Base-by-base conservation (phyloP, 1,140 invertebrate genomes). In the Catajapyx aquilonaris region DNA sequence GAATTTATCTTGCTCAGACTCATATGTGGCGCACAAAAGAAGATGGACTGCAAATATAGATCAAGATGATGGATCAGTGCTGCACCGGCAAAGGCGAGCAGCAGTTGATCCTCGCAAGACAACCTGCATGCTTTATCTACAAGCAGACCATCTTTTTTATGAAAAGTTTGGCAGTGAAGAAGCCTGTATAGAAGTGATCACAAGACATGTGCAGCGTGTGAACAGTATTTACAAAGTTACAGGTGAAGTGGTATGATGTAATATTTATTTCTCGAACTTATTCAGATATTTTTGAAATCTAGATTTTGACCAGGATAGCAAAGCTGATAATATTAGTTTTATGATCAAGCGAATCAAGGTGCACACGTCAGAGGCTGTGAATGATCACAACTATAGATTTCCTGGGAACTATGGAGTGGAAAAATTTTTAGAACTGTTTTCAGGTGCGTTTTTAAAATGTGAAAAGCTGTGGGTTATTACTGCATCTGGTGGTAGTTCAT, bases 301-400 rank as follows among this genome's bases (percentile, higher is more conserved):
- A 87, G 87, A 94, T 65, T 94, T 94, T 54, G 86, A 93, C 60
- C 75, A 78, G 57, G 84, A 91, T 54, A 81, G 81, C 3, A 72
- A 75, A 52, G 66, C 83, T 2, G 87, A 94, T 56, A 86, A 87
- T 54, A 90, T 94, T 45, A 84, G 78, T 35, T 93, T 94, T 54
- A 87, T 91, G 78, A 91, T 94, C 46, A 94, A 94, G 60, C 68
- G 86, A 41, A 84, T 94, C 44, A 93, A 93, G 61, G 81, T 93
- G 13, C 83, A 91, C 58, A 81, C 81, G 17, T 66, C 70, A 47
- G 76, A 85, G 44, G 74, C 80, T 22, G 57, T 83, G 31, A 75
- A 74, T 43, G 83, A 85, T 59, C 71, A 77, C 2, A 67, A 68
- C 31, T 93, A 93, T 60, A 69, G 84, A 46, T 93, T 87, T 58